Evolutionary conservation across 1,140 invertebrate species (phyloP), one percentile per base, ranked within the genome.

Genomic region (Heliconius congener): DNA sequence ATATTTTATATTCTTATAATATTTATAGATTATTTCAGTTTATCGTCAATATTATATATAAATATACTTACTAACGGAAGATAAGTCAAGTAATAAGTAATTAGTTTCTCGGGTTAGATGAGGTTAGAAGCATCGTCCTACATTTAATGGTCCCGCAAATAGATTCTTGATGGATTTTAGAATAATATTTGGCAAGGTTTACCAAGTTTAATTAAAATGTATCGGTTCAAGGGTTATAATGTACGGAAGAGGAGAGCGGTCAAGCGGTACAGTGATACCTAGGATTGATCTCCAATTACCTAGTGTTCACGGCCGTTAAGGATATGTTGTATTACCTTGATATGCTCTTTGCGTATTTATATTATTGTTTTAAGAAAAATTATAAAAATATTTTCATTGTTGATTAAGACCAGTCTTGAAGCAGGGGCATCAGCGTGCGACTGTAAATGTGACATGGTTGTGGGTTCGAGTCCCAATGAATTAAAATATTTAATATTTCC

Each of bases 251-350:
- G 57, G 23, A 70, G 71, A 42, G 39, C 77, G 71, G 73, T 71
- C 77, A 79, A 79, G 77, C 77, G 60, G 23, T 39, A 39, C 71
- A 73, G 74, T 73, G 46, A 70, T 74, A 70, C n/a, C 74, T 71
- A 79, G 42, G 8, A 79, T 79, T 70, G 57, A 74, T 79, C 73
- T 79, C 77, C 42, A 34, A 74, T 79, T 79, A 74, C 77, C 46
- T 78, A n/a, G 71, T 74, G 57, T 78, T 66, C 77, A 79, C 18
- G 77, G 77, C 74, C 77, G 42, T 66, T 57, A 50, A 73, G 60
- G 23, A 66, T 66, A 66, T 66, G 60, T 30, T 66, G 13, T 18
- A 70, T 76, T 23, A 72, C 34, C 71, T 72, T 72, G 37, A n/a
- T 42, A 57, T 23, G 23, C 9, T 23, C 23, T 60, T n/a, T 27